Evolutionary conservation across 2,113 vertebrate species (phyloP).

Genomic region (Microcebus jonahi): DNA sequence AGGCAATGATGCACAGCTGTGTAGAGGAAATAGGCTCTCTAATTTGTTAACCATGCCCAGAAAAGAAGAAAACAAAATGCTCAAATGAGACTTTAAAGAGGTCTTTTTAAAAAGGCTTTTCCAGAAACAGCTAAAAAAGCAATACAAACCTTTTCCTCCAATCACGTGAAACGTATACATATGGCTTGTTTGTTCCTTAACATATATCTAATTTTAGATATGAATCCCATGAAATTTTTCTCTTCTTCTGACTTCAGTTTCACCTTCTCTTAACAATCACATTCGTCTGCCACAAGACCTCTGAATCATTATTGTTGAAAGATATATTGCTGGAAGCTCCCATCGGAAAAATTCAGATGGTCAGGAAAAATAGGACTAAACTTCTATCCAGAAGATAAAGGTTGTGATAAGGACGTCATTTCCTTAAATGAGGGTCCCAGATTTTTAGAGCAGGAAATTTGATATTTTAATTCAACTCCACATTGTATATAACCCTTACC

Average conservation of each 20-base stretch:
- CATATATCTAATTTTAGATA: background rate
- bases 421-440: background rate
- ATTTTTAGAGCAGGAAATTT: slow-evolving; percentile 23
- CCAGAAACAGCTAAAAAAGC: slow-evolving; percentile 54
- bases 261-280: background rate
- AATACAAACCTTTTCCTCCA: background rate
- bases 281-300: background rate
- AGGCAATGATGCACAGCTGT: slow-evolving; percentile 75
- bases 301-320: background rate
- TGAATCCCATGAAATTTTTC: background rate
- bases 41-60: slow-evolving; percentile 79
- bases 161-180: background rate
- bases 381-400: background rate
- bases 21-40: slow-evolving; percentile 79
- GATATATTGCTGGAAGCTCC: background rate
- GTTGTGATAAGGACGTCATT: background rate
- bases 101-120: slow-evolving; percentile 28
- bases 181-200: background rate
- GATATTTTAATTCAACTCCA: background rate
- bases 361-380: background rate
- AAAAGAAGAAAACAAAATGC: slow-evolving; percentile 73
- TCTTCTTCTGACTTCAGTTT: background rate
- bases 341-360: slow-evolving; percentile 14
- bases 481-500: background rate
- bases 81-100: slow-evolving; percentile 52